Base-by-base conservation (phyloP, 2,113 vertebrate genomes). In the Chlamydotis undulata region DNA sequence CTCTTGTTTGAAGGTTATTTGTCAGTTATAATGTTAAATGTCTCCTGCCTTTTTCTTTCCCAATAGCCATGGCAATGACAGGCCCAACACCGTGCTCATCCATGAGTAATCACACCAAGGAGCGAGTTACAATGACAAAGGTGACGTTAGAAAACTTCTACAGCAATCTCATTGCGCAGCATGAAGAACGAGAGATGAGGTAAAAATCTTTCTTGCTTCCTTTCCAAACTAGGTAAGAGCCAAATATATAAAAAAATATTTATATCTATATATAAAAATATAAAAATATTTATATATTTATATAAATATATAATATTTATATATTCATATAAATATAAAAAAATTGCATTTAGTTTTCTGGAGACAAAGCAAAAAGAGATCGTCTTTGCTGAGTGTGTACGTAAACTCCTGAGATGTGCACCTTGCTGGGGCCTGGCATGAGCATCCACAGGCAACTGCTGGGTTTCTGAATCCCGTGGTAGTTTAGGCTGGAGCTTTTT, bases 41-140 rank as follows among this genome's bases (percentile, higher is more conserved):
- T 67, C 57, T 23, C 64, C 45, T 82, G 50, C 35, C 12, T 64
- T 63, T 47, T 39, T 10, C 85, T 75, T 65, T 89, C 90, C 88
- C 91, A 60, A 87, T 75, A 98, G 99, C 98, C 98, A 99, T 99
- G 99, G 99, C 99, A 65, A 99, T 99, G 99, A 99, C 99, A 1
- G 98, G 99, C 78, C 99, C 99, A 22, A 99, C 98, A 43, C 98
- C 99, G 4, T 99, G 98, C 94, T 98, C 99, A 2, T 99, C 99
- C 59, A 99, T 99, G 99, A 99, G 99, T 93, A 99, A 99, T 91
- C 99, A 99, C 97, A 99, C 99, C 76, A 99, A 99, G 97, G 99
- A 99, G 96, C 97, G 99, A 35, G 99, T 99, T 81, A 99, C 99
- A 2, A 99, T 99, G 99, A 99, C 99, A 76, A 99, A 99, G 97